These are phyloP conservation scores for Alcis repandata DNA, from an alignment of 2,888 invertebrate species.

Conservation along the genomic window DNA sequence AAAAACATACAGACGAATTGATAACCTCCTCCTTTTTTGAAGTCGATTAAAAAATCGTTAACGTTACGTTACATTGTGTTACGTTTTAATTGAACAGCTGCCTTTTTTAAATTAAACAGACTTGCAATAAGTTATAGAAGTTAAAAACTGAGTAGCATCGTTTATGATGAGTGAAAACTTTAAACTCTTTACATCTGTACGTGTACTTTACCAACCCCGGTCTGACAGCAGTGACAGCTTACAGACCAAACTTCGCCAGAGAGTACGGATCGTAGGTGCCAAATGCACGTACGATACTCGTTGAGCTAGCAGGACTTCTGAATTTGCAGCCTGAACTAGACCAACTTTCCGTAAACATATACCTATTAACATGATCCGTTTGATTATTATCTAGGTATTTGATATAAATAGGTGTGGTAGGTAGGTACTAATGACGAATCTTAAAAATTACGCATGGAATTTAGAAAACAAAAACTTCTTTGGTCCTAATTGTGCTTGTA, in stretches of 20 bases:
- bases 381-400: no score
- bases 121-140: background rate
- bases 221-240: constrained; percentile 36
- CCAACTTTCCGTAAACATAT: constrained; percentile 9
- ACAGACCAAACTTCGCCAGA: constrained; percentile 26
- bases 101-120: no score
- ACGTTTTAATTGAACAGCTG: no score
- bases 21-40: no score
- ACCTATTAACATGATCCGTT: background rate
- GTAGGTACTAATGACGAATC: no score
- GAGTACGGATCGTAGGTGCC: constrained; percentile 25
- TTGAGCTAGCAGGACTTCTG: constrained; percentile 18
- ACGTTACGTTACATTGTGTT: no score
- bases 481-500: no score
- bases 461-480: no score
- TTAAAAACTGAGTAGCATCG: background rate
- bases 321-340: constrained; percentile 15
- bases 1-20: no score
- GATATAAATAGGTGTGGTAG: no score
- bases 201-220: constrained; percentile 14
- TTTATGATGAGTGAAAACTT: background rate
- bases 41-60: no score
- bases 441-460: no score
- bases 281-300: constrained; percentile 23
- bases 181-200: constrained; percentile 13